Evolutionary conservation across 2,888 invertebrate species (phyloP).

Genomic region (Pristionchus exspectatus): DNA sequence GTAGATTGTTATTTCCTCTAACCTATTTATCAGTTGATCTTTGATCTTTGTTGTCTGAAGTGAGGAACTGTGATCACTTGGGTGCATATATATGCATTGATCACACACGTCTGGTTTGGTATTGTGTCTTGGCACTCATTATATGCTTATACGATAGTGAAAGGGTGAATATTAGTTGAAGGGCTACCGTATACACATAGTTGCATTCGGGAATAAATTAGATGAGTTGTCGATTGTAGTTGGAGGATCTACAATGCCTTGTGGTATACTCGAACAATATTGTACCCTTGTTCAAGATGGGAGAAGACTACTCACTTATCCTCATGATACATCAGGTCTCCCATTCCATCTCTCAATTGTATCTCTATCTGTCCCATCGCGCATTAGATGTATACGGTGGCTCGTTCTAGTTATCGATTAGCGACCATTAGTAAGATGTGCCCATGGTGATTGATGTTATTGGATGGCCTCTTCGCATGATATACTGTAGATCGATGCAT

Average conservation of each 20-base stretch:
- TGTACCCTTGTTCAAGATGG: neutral
- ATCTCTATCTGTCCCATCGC: neutral
- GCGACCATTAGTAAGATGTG: neutral
- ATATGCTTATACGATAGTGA: conserved; percentile 1
- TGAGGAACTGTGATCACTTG: neutral
- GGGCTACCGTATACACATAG: neutral
- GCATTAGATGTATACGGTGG: conserved; percentile 20
- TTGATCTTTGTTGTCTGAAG: conserved; percentile 12
- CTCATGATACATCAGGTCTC: neutral
- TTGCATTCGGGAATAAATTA: neutral
- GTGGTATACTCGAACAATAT: neutral
- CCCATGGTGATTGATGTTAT: neutral
- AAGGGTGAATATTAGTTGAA: neutral
- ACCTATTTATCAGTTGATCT: conserved; percentile 31
- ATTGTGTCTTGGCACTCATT: conserved; percentile 9
- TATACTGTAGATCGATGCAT: neutral
- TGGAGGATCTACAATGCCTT: neutral
- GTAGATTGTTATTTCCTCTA: neutral
- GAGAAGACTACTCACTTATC: neutral
- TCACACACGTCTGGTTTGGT: conserved; percentile 10
- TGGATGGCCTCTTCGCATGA: conserved; percentile 1
- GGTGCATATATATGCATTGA: neutral
- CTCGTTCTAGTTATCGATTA: neutral
- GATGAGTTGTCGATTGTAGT: neutral
- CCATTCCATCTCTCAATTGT: neutral